phyloP scores from a whole-genome alignment of 53 echinoderm and acorn worm species.

The Paelopatides confundens region DNA sequence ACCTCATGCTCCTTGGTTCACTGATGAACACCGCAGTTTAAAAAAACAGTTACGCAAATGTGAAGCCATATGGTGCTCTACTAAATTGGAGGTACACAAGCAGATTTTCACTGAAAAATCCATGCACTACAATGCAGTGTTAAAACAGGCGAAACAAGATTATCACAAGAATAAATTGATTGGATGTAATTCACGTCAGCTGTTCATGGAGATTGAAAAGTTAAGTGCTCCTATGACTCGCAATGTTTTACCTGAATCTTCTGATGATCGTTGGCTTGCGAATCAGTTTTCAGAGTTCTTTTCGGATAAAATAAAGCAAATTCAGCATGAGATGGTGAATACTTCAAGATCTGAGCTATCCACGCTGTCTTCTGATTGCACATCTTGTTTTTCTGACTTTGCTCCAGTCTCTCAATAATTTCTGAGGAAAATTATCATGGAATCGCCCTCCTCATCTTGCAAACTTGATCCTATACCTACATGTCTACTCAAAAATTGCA shows the following conservation, averaged over 20 bases:
- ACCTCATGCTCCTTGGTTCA: conserved; percentile 14
- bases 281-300: conserved; percentile 38
- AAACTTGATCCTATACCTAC: conserved; percentile 64
- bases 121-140: conserved; percentile 16
- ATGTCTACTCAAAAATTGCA: conserved; percentile 37
- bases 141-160: conserved; percentile 18
- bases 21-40: conserved; percentile 1
- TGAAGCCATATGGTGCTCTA: background rate
- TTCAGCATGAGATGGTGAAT: background rate
- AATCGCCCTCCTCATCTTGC: conserved; percentile 50
- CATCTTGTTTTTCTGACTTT: background rate
- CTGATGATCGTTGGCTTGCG: background rate
- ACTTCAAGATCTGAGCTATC: background rate
- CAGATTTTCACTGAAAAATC: conserved; percentile 6
- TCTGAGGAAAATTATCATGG: conserved; percentile 41
- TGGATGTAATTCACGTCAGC: conserved; percentile 18
- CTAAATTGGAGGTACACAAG: conserved; percentile 22
- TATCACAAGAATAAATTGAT: background rate
- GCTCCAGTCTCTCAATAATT: background rate
- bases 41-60: background rate
- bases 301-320: background rate
- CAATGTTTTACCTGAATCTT: background rate
- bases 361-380: background rate
- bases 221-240: background rate
- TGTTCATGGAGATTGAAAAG: conserved; percentile 15